Evolutionary conservation across 2,113 vertebrate genomes (phyloP), one percentile per base, ranked within the genome.

Genomic region (Gallinago jamesoni): DNA sequence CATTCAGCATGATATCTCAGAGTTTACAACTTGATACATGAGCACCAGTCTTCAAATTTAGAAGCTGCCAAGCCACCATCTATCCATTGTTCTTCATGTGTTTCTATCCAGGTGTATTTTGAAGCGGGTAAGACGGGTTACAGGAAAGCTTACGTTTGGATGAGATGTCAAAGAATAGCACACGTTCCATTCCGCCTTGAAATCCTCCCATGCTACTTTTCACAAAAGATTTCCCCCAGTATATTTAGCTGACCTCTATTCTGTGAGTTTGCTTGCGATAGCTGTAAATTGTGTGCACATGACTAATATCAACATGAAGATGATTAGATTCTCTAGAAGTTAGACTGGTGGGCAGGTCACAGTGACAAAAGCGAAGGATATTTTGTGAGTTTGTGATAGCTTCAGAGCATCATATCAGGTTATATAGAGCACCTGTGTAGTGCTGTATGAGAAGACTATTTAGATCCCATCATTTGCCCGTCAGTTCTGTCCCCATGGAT

Each of bases 361-460:
- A 43, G 10, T 1, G 20, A 17, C 64, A 45, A 25, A 74, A 92
- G 83, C 21, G 7, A 39, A 47, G 56, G 68, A 9, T n/a, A 0
- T 5, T 9, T 31, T 81, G 37, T 0, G 45, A 45, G 83, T 31
- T 68, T 64, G 84, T 68, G 83, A 50, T 57, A 69, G 22, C 79
- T 90, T 45, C 53, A 75, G 43, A 88, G 33, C 47, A 11, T 31
- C 18, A 0, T 9, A 21, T 31, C 72, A 35, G 16, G 2, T 35
- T 48, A 25, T 53, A 6, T 0, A 24, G 43, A 28, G 35, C 8
- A 4, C 0, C 0, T n/a, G 28, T 45, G 28, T 23, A 2, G 37
- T 14, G 53, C 62, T 53, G 39, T n/a, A 5, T 6, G 69, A 78
- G 60, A 63, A 75, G 30, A 1, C 33, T 52, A 21, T 79, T 74